Evolutionary conservation across 2,888 invertebrate species (phyloP), one percentile per base, ranked within the genome.

Genomic region (Sthenelais limicola): DNA sequence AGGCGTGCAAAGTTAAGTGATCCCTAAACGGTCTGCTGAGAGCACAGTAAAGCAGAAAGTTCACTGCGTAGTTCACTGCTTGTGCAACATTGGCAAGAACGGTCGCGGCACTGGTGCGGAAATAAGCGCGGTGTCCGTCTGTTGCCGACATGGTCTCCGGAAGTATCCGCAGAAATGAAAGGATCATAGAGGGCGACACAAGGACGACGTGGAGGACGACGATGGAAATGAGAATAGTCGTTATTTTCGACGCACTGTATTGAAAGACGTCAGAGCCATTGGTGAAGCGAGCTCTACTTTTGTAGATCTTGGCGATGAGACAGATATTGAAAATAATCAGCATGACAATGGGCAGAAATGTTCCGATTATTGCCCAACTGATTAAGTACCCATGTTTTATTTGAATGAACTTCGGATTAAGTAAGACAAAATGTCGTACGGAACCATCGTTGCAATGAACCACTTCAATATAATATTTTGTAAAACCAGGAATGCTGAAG

Each of bases 211-310:
- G 51, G 38, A 70, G 43, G 1, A 54, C 35, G 1, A 70, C 56
- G 28, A 70, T 70, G 56, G 70, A 33, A 30, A 70, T 51, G 21
- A 70, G 56, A 26, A 70, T 70, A 21, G 51, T 32, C 1, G 70
- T 70, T 21, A 70, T 70, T 35, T 70, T 70, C 15, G 70, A 70
- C 7, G 54, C 35, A 30, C 70, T 51, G 54, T 70, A 70, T 52
- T 33, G 1, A 18, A 51, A 28, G 1, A 26, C 18, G 1, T 62
- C 62, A 18, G 18, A 2, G 18, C 38, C 62, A 3, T 35, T 35
- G 15, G 43, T 35, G 24, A 26, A 38, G 4, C 49, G 38, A 18
- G 32, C 51, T 12, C 48, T 18, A 30, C 54, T 54, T 21, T 28
- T 12, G 28, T 70, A 52, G 54, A 70, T 70, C 30, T 70, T 32